Base-by-base conservation (phyloP, 1,140 invertebrate genomes). In the Drosophila nigrodunni region DNA sequence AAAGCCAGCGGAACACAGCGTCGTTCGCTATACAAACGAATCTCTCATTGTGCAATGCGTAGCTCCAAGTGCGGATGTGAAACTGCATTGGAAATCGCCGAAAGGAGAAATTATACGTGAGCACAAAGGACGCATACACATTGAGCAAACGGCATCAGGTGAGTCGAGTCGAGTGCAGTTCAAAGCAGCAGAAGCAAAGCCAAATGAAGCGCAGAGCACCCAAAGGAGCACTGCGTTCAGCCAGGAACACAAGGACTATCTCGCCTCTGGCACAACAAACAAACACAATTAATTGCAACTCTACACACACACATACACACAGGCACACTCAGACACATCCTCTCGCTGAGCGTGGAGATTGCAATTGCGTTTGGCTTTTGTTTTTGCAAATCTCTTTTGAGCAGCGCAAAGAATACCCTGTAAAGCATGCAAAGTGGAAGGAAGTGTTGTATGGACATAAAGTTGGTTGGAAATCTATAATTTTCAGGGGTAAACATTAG, bases 41-140 rank as follows among this genome's bases (percentile, higher is more conserved):
- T 93, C 93, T 8, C 91, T 93, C 60, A 93, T 93, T 52, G 90
- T 93, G 21, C 79, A 87, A 60, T 93, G 93, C 66, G 92, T 86
- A 49, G 87, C 78, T 39, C 80, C 78, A 47, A 70, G 78, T 57
- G 55, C 80, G 30, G 80, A 80, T 50, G 78, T 82, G 47, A 79
- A 88, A 74, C 78, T 93, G 54, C 80, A 87, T 43, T 93, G 93
- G 93, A 83, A 85, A 75, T 91, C 85, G 70, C 93, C 93, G 25
- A 90, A 90, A 74, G 92, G 92, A 15, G 86, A 91, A 79, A 80
- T 85, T 70, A 82, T 92, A 58, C 76, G 81, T 58, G 89, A 92
- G 46, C 75, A 78, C 54, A 90, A 90, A 81, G 93, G 93, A 68
- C 87, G 92, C 60, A 91, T 93, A 41, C 93, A 93, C 79, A 85